Evolutionary conservation across 2,113 vertebrate genomes (phyloP).

Genomic region (Mandrillus leucophaeus): DNA sequence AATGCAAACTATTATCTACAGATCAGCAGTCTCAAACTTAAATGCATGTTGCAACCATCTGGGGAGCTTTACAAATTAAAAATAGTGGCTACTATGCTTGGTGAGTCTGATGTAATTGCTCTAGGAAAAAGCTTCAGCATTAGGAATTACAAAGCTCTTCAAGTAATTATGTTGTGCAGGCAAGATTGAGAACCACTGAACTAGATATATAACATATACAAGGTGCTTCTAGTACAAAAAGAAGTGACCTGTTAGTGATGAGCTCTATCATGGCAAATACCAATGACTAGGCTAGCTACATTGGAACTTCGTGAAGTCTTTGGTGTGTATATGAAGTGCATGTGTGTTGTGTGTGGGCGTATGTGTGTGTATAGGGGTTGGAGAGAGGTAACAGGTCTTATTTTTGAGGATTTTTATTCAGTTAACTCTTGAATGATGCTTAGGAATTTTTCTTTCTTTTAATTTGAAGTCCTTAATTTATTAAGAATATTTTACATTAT

Average conservation of each 20-base stretch:
- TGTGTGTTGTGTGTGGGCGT: background rate
- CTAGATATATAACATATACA: background rate
- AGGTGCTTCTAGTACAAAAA: background rate
- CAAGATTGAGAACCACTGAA: background rate
- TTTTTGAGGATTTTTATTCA: background rate
- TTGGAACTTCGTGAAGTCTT: background rate
- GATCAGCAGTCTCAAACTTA: background rate
- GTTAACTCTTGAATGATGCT: background rate
- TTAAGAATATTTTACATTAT: background rate
- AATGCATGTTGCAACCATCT: background rate
- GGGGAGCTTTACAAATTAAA: slow-evolving; percentile 33
- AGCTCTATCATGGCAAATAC: background rate
- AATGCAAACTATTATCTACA: background rate
- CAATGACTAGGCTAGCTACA: background rate
- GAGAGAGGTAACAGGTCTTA: background rate
- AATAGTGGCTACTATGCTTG: background rate
- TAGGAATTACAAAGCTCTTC: slow-evolving; percentile 16
- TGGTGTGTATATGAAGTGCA: background rate
- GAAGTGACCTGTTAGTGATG: background rate
- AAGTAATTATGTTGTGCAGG: background rate
- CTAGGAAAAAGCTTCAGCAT: background rate
- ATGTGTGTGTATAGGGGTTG: background rate
- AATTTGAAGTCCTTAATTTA: background rate
- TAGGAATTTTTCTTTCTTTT: background rate
- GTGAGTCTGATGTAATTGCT: slow-evolving; percentile 29